phyloP scores from a whole-genome alignment of 92 coral and sea anemone genomes.

The Umimayanthus chanpuru region DNA sequence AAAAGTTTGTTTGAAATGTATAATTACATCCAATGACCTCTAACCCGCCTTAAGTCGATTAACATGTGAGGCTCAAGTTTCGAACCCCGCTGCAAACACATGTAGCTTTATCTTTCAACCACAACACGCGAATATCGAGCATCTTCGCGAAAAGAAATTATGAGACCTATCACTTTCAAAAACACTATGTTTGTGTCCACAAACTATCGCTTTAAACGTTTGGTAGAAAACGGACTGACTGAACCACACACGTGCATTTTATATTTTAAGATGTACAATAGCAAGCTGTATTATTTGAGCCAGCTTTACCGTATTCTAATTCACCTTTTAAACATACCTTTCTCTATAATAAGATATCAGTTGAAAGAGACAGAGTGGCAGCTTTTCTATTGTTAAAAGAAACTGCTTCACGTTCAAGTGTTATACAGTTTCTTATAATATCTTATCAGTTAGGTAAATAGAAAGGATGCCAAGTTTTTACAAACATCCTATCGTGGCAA shows the following conservation, averaged over 20 bases:
- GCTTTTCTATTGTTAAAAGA: background rate
- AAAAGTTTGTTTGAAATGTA: conserved; percentile 12
- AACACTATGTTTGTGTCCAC: background rate
- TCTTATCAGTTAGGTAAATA: conserved; percentile 9
- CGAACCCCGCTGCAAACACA: conserved; percentile 8
- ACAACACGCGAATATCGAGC: conserved; percentile 9
- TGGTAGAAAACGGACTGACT: background rate
- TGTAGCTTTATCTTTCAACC: background rate
- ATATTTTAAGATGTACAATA: too few species aligned
- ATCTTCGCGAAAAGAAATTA: background rate
- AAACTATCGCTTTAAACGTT: background rate
- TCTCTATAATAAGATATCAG: background rate
- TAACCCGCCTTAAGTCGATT: conserved; percentile 33
- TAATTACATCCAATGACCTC: conserved; percentile 25
- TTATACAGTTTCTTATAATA: background rate
- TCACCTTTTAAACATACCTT: too few species aligned
- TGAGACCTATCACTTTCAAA: too few species aligned
- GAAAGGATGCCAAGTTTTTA: background rate
- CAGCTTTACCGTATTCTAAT: too few species aligned
- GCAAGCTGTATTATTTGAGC: too few species aligned
- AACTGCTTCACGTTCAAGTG: background rate
- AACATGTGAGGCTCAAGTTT: conserved; percentile 17
- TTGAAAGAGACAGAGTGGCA: background rate
- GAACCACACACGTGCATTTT: background rate
- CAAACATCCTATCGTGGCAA: background rate